Evolutionary conservation across 2,888 invertebrate species (phyloP).

Genomic region (Homarus gammarus): DNA sequence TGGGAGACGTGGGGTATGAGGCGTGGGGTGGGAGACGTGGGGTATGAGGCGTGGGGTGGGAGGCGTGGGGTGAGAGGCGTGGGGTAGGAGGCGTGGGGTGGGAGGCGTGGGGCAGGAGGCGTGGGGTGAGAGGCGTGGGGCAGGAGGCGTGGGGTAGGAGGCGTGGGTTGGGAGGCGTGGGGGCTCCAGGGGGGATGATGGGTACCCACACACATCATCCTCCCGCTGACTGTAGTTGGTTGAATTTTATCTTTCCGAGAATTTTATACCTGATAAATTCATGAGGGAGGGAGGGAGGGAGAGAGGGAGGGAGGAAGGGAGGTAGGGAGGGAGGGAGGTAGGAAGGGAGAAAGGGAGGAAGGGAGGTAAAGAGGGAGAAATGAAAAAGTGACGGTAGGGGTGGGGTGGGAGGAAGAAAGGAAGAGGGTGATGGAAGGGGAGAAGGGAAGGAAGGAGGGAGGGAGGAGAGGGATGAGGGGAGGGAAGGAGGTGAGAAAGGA

Average conservation of each 20-base stretch:
- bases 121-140: neutral
- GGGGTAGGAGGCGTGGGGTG: neutral
- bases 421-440: neutral
- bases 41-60: neutral
- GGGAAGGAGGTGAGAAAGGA: too few relatives aligned
- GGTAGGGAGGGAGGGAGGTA: neutral
- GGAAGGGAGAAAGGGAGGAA: neutral
- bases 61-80: neutral
- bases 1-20: neutral
- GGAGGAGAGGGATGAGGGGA: neutral
- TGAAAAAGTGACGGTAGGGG: neutral
- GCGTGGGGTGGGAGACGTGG: neutral
- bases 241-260: too few relatives aligned
- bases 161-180: too few relatives aligned
- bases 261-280: too few relatives aligned
- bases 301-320: neutral
- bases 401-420: neutral
- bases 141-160: too few relatives aligned
- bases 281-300: neutral
- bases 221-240: too few relatives aligned
- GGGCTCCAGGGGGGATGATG: too few relatives aligned
- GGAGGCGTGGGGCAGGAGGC: neutral
- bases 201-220: too few relatives aligned
- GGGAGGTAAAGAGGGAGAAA: neutral
- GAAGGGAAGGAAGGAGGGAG: too few relatives aligned